Conservation (phyloP, 2,797 vertebrate genomes). For the Borostomias antarcticus region DNA sequence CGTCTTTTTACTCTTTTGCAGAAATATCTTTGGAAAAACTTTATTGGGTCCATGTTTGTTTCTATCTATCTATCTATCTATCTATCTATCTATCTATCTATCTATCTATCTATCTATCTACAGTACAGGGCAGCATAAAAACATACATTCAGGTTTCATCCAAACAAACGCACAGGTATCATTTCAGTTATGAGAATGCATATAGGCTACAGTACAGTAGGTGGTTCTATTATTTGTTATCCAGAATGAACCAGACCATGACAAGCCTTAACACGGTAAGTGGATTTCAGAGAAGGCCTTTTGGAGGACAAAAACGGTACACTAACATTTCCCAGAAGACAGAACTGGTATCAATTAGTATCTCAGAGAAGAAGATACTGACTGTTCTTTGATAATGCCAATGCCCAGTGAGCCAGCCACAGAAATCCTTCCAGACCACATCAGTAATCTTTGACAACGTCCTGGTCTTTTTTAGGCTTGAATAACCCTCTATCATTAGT, state of each 20-base stretch:
- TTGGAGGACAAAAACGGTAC: slow-evolving; percentile 42
- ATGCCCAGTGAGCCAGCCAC: slow-evolving; percentile 39
- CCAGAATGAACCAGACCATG: slow-evolving; percentile 1
- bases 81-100: no score
- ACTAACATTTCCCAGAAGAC: slow-evolving; percentile 56
- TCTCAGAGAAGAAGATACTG: slow-evolving; percentile 41
- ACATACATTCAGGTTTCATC: no score
- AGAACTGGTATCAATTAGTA: slow-evolving; percentile 51
- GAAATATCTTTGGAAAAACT: no score
- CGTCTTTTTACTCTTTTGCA: no score
- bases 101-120: no score
- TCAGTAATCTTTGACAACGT: slow-evolving; percentile 60
- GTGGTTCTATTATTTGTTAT: slow-evolving; percentile 31
- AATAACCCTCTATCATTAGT: slow-evolving; percentile 60
- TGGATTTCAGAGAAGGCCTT: slow-evolving; percentile 50
- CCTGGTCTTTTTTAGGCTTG: slow-evolving; percentile 60
- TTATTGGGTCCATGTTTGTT: no score
- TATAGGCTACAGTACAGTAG: no score
- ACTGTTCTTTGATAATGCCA: slow-evolving; percentile 49
- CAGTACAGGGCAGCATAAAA: no score
- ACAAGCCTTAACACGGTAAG: slow-evolving; percentile 36
- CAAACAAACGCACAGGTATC: no score
- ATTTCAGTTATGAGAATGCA: no score
- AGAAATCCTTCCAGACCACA: slow-evolving; percentile 35
- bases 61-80: no score